These are phyloP conservation scores for Polyommatus icarus DNA, from an alignment of 2,888 invertebrate genomes.

Conservation along the genomic window DNA sequence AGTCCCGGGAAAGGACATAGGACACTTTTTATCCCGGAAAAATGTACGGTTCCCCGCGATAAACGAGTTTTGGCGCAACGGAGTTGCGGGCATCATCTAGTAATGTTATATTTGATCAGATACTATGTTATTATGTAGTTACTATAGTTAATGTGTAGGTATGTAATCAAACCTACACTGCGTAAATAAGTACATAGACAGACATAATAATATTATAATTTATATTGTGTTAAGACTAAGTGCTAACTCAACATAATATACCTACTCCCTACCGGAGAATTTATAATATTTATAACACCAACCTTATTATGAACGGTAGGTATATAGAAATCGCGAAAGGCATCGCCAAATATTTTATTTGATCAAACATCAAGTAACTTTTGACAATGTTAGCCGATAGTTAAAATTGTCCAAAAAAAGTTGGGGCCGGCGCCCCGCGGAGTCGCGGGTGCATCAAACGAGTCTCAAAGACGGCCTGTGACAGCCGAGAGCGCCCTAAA, in stretches of 20 bases:
- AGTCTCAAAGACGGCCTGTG: slow-evolving; percentile 60
- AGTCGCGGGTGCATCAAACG: slow-evolving; percentile 55
- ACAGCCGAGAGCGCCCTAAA: slow-evolving; percentile 75
- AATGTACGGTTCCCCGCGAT: no score
- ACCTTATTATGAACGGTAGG: not conserved
- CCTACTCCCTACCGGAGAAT: not conserved
- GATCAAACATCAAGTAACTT: slow-evolving; percentile 15
- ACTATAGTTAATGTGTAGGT: no score
- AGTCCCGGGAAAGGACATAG: no score
- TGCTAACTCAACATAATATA: no score
- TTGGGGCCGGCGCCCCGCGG: slow-evolving; percentile 69
- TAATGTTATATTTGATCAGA: no score
- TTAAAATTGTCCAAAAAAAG: slow-evolving; percentile 46
- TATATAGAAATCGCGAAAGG: not conserved
- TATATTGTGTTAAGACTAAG: no score
- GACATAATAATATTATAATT: no score
- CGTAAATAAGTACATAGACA: not conserved
- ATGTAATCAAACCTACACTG: no score
- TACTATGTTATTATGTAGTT: no score
- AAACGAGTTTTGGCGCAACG: no score
- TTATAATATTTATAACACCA: not conserved
- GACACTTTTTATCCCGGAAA: no score
- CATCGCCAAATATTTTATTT: slow-evolving; percentile 10
- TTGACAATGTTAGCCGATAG: slow-evolving; percentile 32
- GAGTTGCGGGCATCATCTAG: no score